Base-by-base conservation (phyloP, 2,888 invertebrate species). In the Lasius fuliginosus region DNA sequence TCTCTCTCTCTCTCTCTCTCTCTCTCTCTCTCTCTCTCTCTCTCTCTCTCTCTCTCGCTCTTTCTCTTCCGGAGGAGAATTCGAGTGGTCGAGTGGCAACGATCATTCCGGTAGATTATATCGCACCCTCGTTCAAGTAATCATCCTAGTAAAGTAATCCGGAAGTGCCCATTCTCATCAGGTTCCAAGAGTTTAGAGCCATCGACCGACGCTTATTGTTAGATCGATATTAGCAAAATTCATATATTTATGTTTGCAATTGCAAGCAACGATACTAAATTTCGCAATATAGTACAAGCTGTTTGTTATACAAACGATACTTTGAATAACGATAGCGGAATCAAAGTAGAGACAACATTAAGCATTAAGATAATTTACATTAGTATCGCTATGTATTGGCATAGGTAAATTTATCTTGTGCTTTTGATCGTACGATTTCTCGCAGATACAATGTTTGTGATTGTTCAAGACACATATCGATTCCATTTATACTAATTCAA, bases 101-200 rank as follows among this genome's bases (percentile, higher is more conserved):
- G 33, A 46, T 46, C 46, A 79, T 81, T 71, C 46, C 27, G 60
- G 42, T 15, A 71, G 58, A 60, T 79, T 71, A 79, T 46, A 23
- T 71, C 71, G 60, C 69, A 60, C 60, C 79, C 79, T 60, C 79
- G 58, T 71, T 60, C 46, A 36, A 36, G 36, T 71, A 36, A 46
- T 53, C 49, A 53, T 2, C 8, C 49, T 53, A n/a, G 49, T 71
- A 71, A 60, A 1, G 8, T 46, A 60, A 46, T 60, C 42, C 58
- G 18, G 69, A 69, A 53, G 33, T 58, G 11, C 18, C 18, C 18
- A 8, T 23, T 23, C 46, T 9, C 8, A 8, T 40, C 40, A 30
- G 33, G 23, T 68, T 76, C 8, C 23, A 65, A 27, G n/a, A 15
- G 40, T 56, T 27, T 15, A 33, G 15, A 77, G 27, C 8, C 53